Evolutionary conservation across 2,797 vertebrate species (phyloP).

Genomic region (Aldrovandia affinis): DNA sequence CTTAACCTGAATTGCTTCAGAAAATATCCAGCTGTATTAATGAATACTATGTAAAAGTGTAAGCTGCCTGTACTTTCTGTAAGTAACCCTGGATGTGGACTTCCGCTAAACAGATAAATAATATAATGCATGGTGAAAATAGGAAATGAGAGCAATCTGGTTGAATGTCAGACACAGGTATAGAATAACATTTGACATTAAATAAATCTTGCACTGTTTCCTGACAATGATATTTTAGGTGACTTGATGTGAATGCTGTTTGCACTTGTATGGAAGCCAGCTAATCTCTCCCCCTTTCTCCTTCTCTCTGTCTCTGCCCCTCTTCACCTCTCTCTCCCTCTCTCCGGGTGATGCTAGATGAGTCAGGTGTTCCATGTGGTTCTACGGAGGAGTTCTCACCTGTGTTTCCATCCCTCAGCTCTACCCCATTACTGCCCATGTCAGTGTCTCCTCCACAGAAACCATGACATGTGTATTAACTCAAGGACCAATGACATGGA

Average conservation of each 20-base stretch:
- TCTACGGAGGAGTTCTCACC: constrained; percentile 72
- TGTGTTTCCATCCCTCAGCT: constrained; percentile 66
- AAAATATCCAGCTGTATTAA: no score
- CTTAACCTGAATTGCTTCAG: background rate
- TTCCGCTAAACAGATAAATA: background rate
- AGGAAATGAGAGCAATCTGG: background rate
- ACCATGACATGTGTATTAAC: constrained; percentile 84
- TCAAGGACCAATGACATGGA: constrained; percentile 82
- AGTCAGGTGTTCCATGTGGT: constrained; percentile 79
- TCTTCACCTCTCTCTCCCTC: constrained; percentile 9
- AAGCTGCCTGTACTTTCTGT: no score
- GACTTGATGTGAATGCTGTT: background rate
- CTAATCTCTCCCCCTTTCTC: constrained; percentile 5
- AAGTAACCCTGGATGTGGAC: background rate
- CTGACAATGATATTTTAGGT: background rate
- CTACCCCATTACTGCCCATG: constrained; percentile 60
- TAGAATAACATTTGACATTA: background rate
- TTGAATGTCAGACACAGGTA: background rate
- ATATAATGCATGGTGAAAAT: background rate
- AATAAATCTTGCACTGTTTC: background rate
- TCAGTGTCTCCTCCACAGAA: constrained; percentile 70
- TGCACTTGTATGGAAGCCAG: background rate
- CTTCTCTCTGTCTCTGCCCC: background rate
- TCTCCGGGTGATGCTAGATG: constrained; percentile 65
- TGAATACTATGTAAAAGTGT: no score